Evolutionary conservation across 2,113 vertebrate species (phyloP), one percentile per base, ranked within the genome.

Genomic region (Onychostoma macrolepis): DNA sequence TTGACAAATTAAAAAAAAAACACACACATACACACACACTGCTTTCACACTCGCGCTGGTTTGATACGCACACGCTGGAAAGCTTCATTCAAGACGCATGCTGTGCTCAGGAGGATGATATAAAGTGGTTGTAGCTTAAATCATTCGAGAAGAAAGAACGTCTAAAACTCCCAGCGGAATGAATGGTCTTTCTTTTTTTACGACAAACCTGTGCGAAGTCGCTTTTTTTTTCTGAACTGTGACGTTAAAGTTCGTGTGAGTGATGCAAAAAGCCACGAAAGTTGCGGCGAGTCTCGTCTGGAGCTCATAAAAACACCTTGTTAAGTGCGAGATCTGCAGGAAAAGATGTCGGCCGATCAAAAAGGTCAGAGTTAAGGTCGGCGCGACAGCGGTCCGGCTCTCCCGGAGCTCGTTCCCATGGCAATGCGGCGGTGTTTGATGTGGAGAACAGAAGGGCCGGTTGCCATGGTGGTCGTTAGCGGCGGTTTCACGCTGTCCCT

Each of bases 391-490:
- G 90, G 93, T 91, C 92, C 24, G 88, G 26, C 91, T 90, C 93
- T 93, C 91, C 87, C 48, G 92, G 88, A 87, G 89, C 85, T 92
- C 53, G 94, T 94, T 94, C 91, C 94, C 92, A 93, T 94, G 94
- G 94, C 88, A 45, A 95, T 86, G 90, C 45, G n/a, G 24, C 38
- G 38, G 85, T 65, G 87, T 88, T 85, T 88, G 50, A 86, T 50
- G 75, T 77, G 50, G 71, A 80, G 77, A 86, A 79, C 83, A 85
- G 80, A 82, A 85, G 79, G 83, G 26, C 84, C 65, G 41, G 89
- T 90, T 90, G 88, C 89, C 88, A 90, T 87, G 91, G 87, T 69
- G 80, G 90, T 85, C 76, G 80, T 80, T 61, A 56, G 65, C 26
- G 72, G 19, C 26, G 67, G 86, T 58, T 72, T 81, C 82, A 88